Evolutionary conservation across 92 coral and sea anemone genomes (phyloP), one percentile per base, ranked within the genome.

Genomic region (Umimayanthus chanpuru): DNA sequence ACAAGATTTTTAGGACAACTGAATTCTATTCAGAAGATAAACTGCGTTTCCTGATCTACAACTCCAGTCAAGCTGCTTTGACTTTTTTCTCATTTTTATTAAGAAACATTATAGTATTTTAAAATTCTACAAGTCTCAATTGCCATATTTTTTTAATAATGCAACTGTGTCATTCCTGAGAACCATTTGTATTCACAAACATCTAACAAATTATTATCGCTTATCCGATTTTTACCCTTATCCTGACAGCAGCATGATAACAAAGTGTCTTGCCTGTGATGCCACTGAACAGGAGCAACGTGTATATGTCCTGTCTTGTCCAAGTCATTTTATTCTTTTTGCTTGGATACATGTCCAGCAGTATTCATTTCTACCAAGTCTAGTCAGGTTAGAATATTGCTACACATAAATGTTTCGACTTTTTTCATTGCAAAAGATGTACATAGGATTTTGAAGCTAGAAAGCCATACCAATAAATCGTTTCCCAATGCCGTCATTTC

Each of bases 21-120:
- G 44, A 73, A 73, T 73, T 10, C 77, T 88, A 74, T 36, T 73
- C 81, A 1, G 91, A 75, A 12, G 70, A 88, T 15, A 81, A 16
- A 29, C 29, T 88, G 29, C 65, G 91, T 21, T 88, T 44, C 32
- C 66, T 88, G 23, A 73, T 88, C 4, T 86, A 81, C 47, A 88
- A 81, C 26, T 28, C 91, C n/a, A 72, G 58, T 23, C 67, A 83
- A 6, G 50, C 41, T 74, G 88, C 86, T 8, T 43, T 88, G 8
- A 81, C 3, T 88, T 88, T 56, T 77, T 88, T 81, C 73, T 82
- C 4, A 30, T 53, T 58, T 80, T 67, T 41, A 49, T 88, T 61
- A 88, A 49, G 55, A 88, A 67, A 70, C 11, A 67, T 14, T 9
- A 67, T 36, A 79, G 78, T 67, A 3, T 88, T 49, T 29, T 15